These are phyloP conservation scores for Eurypyga helias DNA, from an alignment of 2,113 vertebrate genomes.

Conservation along the genomic window DNA sequence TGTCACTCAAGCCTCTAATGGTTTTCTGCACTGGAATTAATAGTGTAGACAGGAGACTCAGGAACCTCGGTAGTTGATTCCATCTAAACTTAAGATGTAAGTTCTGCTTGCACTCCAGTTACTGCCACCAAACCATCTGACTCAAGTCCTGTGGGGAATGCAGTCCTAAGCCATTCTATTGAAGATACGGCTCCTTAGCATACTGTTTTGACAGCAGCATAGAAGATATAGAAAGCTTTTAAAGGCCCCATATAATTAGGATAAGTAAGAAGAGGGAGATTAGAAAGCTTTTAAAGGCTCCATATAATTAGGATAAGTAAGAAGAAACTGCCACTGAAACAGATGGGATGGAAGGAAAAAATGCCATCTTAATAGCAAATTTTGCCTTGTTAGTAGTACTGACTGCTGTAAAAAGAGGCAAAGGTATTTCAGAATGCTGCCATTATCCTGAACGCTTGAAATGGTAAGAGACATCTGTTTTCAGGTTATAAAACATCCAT, in stretches of 20 bases:
- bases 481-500: neutral
- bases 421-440: neutral
- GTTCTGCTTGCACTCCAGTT: slow-evolving; percentile 1
- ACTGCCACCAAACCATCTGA: neutral
- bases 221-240: slow-evolving; percentile 10
- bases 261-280: neutral
- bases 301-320: neutral
- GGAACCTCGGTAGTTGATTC: neutral
- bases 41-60: neutral
- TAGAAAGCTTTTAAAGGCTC: neutral
- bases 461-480: neutral
- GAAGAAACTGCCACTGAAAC: neutral
- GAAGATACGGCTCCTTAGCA: neutral
- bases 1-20: neutral
- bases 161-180: neutral
- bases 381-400: neutral
- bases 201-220: neutral
- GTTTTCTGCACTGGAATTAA: slow-evolving; percentile 7
- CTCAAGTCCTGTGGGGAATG: neutral
- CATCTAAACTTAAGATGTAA: neutral
- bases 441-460: neutral
- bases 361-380: neutral
- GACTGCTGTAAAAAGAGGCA: neutral
- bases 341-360: neutral
- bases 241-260: neutral